Evolutionary conservation across 2,797 vertebrate species (phyloP), one percentile per base, ranked within the genome.

Genomic region (Aldrovandia affinis): DNA sequence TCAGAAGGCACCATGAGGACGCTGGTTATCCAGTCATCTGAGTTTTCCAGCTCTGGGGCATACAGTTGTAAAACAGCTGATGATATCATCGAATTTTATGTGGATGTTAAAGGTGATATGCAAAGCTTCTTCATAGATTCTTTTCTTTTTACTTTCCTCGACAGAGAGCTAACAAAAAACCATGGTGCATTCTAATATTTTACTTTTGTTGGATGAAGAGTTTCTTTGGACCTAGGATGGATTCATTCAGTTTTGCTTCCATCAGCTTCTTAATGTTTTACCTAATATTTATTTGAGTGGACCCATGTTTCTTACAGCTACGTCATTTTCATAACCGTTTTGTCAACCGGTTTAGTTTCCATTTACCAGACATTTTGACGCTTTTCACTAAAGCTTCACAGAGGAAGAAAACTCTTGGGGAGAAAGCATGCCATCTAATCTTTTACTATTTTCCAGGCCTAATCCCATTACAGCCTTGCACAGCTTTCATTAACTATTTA

Each of bases 61-160:
- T 96, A 96, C 85, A 88, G 92, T 91, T 97, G 96, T 90, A 92
- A 94, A 73, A 91, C 94, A 0, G 85, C 91, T 78, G 89, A 92
- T 84, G 94, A 96, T 90, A 90, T 91, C 87, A 92, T 94, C 88
- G 92, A 92, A 89, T 97, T 97, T 95, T 94, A 89, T 28, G 92
- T 96, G 89, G 96, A 97, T 88, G 96, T 97, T 89, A 93, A 94
- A 93, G 97, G 98, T 99, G 94, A 98, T 96, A 92, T 87, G 82
- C 88, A 90, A 86, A 93, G 89, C 85, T 90, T 94, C 90, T 91
- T 88, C 86, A 78, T 87, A 88, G 84, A 86, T 39, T 52, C 33
- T 78, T 78, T 78, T 75, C 25, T 82, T 78, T 52, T 68, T 77
- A 80, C 15, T 55, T 82, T 85, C 73, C 68, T 81, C 87, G 77